Percentiles rank a stretch among this genome's conserved stretches.
phyloP scores from a whole-genome alignment of 2,797 vertebrate genomes.

The Ceyx erithaca region DNA sequence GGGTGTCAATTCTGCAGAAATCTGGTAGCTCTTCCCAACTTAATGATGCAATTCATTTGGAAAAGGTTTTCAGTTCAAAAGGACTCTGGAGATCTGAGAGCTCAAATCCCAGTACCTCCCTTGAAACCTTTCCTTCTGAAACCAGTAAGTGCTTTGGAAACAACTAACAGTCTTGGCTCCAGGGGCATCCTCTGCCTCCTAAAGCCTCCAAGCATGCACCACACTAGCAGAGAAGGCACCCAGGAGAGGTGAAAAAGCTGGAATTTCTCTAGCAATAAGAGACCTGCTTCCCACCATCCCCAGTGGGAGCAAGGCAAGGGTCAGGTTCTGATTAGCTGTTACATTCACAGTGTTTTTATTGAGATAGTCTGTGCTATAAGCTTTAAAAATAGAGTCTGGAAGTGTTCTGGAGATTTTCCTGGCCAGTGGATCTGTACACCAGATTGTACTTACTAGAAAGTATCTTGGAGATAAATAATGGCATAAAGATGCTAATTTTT shows the following conservation, averaged over 20 bases:
- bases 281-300: fast-evolving
- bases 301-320: not conserved
- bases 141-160: not conserved
- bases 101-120: not conserved
- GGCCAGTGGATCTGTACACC: not conserved
- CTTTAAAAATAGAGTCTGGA: not conserved
- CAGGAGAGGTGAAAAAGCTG: not conserved
- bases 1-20: not conserved
- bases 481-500: not conserved
- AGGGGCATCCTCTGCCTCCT: not conserved
- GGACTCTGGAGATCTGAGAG: not conserved
- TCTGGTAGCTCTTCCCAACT: not conserved
- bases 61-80: not conserved
- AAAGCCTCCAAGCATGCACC: not conserved
- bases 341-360: not conserved
- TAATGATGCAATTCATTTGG: not conserved
- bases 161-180: not conserved
- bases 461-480: not conserved
- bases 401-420: not conserved
- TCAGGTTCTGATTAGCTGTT: not conserved
- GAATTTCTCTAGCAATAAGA: not conserved
- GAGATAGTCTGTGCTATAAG: not conserved
- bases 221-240: not conserved
- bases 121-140: not conserved
- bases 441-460: not conserved